phyloP scores from a whole-genome alignment of 2,888 invertebrate species.

The Callyntrura sp. region DNA sequence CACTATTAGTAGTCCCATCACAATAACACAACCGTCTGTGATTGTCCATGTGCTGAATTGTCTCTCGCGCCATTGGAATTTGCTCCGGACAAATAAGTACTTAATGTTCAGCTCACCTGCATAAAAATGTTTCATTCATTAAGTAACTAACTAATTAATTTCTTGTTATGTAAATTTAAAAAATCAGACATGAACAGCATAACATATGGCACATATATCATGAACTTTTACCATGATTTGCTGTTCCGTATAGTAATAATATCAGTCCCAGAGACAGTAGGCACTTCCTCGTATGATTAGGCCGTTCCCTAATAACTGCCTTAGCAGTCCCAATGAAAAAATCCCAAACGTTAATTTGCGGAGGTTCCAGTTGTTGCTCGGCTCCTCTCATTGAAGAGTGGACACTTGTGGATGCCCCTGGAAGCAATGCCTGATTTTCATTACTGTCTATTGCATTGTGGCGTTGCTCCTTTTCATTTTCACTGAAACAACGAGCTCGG shows the following conservation, averaged over 20 bases:
- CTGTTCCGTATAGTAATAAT: slow-evolving; percentile 81
- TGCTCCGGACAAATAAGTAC: slow-evolving; percentile 83
- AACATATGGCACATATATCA: too few species aligned
- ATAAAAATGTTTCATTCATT: too few species aligned
- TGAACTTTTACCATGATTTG: slow-evolving; percentile 80
- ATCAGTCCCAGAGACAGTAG: slow-evolving; percentile 81
- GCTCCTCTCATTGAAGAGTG: slow-evolving; percentile 20
- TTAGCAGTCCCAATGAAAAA: slow-evolving; percentile 82
- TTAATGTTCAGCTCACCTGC: slow-evolving; percentile 83
- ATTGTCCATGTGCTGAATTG: slow-evolving; percentile 83
- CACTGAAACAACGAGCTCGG: slow-evolving; percentile 81
- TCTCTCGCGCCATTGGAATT: slow-evolving; percentile 83
- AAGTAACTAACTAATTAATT: too few species aligned
- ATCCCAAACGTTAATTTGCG: slow-evolving; percentile 75
- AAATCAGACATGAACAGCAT: too few species aligned
- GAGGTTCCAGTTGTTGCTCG: slow-evolving; percentile 3
- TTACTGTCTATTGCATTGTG: slow-evolving; percentile 64
- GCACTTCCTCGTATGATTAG: slow-evolving; percentile 83
- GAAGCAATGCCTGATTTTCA: slow-evolving; percentile 71
- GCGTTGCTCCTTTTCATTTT: slow-evolving; percentile 75
- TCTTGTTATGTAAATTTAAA: too few species aligned
- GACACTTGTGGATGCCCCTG: slow-evolving; percentile 44
- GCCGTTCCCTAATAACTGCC: slow-evolving; percentile 80
- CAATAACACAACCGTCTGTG: slow-evolving; percentile 80
- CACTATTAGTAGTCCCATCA: slow-evolving; percentile 79